These are phyloP conservation scores for Drosophila lacteicornis DNA, from an alignment of 1,140 invertebrate genomes.

Conservation along the genomic window DNA sequence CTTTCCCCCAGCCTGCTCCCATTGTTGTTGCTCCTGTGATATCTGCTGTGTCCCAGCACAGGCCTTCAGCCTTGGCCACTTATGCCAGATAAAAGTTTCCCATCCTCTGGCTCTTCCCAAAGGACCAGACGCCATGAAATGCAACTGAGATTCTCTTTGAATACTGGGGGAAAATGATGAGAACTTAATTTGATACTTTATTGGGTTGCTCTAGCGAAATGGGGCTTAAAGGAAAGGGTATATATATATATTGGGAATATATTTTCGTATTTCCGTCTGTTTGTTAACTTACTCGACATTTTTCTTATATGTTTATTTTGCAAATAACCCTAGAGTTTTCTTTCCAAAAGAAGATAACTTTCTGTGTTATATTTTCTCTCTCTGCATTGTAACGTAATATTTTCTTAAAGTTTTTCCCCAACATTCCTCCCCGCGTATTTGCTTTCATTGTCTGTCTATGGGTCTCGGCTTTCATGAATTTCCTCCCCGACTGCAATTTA, in stretches of 20 bases:
- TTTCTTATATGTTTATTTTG: too few relatives aligned
- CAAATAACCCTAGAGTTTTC: too few relatives aligned
- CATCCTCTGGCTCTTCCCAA: constrained; percentile 9
- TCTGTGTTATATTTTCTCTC: not conserved
- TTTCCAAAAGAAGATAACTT: not conserved
- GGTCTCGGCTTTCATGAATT: constrained; percentile 17
- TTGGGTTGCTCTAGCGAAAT: not conserved
- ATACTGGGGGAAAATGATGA: constrained; percentile 31
- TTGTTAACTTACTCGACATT: too few relatives aligned
- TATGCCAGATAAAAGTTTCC: constrained; percentile 50
- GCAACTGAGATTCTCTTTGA: constrained; percentile 76
- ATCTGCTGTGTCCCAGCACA: constrained; percentile 19
- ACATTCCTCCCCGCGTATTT: constrained; percentile 8
- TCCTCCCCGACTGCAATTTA: not conserved
- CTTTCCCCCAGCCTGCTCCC: not conserved
- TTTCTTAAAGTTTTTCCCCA: constrained; percentile 62
- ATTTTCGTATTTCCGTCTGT: too few relatives aligned
- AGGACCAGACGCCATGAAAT: constrained; percentile 41
- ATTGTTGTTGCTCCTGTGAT: constrained; percentile 31
- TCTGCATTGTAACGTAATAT: constrained; percentile 70
- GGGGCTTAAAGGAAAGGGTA: not conserved
- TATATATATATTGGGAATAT: too few relatives aligned
- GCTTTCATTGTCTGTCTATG: constrained; percentile 17
- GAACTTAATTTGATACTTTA: constrained; percentile 3
- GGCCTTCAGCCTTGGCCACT: constrained; percentile 58